Conservation (phyloP, 2,888 invertebrate species). For the Gastracanthus pulcherrimus region DNA sequence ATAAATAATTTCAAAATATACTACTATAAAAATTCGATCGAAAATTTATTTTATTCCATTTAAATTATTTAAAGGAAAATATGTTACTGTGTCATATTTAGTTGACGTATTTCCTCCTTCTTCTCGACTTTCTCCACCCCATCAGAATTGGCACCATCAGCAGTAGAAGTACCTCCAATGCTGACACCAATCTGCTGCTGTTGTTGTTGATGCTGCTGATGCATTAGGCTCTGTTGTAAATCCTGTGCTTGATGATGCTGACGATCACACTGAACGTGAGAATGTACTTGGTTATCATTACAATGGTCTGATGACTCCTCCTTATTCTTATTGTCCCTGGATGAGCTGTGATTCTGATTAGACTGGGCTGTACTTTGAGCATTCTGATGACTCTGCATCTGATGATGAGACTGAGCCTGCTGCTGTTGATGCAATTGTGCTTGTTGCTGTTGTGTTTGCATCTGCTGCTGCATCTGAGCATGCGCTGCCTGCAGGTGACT, state of each 20-base stretch:
- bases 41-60: too few species aligned
- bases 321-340: constrained; percentile 77
- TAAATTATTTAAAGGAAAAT: too few species aligned
- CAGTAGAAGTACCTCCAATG: constrained; percentile 60
- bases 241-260: constrained; percentile 76
- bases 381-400: constrained; percentile 71
- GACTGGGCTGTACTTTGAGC: constrained; percentile 77
- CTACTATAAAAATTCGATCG: not conserved
- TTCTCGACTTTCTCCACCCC: constrained; percentile 69
- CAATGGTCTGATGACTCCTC: constrained; percentile 74
- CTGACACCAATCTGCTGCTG: constrained; percentile 76
- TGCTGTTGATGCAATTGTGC: constrained; percentile 59
- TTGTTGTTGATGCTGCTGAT: constrained; percentile 79
- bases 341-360: constrained; percentile 68
- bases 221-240: constrained; percentile 75
- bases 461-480: constrained; percentile 66
- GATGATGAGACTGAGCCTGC: constrained; percentile 60
- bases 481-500: constrained; percentile 75
- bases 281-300: constrained; percentile 75
- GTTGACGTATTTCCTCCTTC: constrained; percentile 74
- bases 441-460: constrained; percentile 61
- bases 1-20: constrained; percentile 34
- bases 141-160: constrained; percentile 77
- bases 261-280: constrained; percentile 77
- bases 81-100: constrained; percentile 75